Evolutionary conservation across 1,140 invertebrate genomes (phyloP).

Genomic region (Caenorhabditis latens): DNA sequence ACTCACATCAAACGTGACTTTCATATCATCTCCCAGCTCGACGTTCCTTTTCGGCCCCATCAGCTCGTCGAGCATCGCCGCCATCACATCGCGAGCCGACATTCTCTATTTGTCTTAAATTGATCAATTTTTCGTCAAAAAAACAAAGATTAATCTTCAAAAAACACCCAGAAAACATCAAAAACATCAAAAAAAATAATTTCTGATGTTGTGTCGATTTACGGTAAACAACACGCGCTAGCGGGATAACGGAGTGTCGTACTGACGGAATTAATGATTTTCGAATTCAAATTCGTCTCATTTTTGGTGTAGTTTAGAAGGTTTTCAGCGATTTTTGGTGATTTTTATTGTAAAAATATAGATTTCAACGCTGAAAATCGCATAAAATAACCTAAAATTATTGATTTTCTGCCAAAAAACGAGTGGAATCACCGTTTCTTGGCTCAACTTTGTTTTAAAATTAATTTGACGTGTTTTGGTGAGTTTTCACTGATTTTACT

Average conservation of each 20-base stretch:
- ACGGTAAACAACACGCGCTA: background rate
- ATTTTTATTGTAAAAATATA: no score
- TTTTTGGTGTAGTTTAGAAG: background rate
- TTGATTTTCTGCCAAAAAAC: no score
- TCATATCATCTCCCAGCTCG: conserved; percentile 36
- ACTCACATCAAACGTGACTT: conserved; percentile 52
- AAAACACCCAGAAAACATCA: background rate
- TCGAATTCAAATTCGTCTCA: background rate
- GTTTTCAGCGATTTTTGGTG: no score
- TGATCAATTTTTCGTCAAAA: background rate
- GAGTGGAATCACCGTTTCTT: no score
- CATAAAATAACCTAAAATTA: no score
- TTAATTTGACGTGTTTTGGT: no score
- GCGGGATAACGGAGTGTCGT: conserved; percentile 17
- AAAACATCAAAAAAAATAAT: background rate
- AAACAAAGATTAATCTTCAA: background rate
- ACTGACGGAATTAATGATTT: background rate
- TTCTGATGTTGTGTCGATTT: conserved; percentile 24
- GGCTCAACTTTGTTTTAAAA: no score
- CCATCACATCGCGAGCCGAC: conserved; percentile 56
- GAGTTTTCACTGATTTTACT: no score
- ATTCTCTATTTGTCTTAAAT: conserved; percentile 27
- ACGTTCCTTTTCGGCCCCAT: conserved; percentile 62
- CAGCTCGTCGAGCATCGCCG: conserved; percentile 64
- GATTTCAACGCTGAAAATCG: no score